Evolutionary conservation across 1,140 invertebrate genomes (phyloP).

Genomic region (Cotesia vestalis): DNA sequence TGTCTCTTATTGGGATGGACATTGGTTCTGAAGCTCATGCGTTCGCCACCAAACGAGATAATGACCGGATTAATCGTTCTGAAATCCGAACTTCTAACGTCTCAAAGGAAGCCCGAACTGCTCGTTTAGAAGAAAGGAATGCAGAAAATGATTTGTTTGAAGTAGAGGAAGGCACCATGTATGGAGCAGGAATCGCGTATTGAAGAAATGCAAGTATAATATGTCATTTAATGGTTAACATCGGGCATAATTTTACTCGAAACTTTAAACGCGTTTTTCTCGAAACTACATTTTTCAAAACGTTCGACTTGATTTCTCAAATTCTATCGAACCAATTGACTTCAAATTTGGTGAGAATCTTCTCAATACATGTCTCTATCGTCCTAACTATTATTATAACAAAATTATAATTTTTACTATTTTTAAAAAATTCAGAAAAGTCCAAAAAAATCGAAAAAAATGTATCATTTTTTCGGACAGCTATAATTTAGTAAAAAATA

Average conservation of each 20-base stretch:
- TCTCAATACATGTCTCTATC: constrained; percentile 7
- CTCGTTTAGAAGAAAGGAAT: constrained; percentile 2
- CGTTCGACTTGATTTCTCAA: constrained; percentile 17
- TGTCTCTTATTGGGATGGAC: neutral
- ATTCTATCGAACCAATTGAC: constrained; percentile 22
- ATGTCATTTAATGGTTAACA: neutral
- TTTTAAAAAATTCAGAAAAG: neutral
- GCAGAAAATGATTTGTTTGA: constrained; percentile 7
- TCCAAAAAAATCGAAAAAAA: neutral
- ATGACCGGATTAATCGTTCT: constrained; percentile 8
- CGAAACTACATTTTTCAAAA: constrained; percentile 20
- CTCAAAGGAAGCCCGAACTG: constrained; percentile 26
- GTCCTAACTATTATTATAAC: neutral
- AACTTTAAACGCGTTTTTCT: constrained; percentile 37
- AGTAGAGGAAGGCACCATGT: constrained; percentile 9
- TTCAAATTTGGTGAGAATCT: constrained; percentile 19
- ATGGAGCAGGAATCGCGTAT: constrained; percentile 26
- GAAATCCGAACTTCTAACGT: constrained; percentile 8
- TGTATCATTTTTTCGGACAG: no score
- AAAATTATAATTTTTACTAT: neutral
- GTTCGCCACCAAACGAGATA: no score
- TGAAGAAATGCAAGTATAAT: neutral
- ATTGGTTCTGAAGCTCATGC: no score
- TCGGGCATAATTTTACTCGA: neutral
- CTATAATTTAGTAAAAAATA: no score